Conservation (phyloP, 2,888 invertebrate species). For the Dryococelus australis region DNA sequence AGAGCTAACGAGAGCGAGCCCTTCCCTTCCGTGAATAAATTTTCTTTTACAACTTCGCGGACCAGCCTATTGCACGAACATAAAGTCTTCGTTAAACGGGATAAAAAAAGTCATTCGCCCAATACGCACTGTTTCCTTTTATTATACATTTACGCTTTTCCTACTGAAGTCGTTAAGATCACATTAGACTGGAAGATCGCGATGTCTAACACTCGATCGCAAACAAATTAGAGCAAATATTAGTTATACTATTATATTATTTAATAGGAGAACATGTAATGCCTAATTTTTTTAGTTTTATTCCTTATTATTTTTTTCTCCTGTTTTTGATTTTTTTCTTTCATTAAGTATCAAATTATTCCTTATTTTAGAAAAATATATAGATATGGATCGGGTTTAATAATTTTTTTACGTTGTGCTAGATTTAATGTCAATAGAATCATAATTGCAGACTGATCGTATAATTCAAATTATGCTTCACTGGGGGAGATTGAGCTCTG, state of each 20-base stretch:
- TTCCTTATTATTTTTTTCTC: slow-evolving; percentile 67
- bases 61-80: too few relatives aligned
- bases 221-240: too few relatives aligned
- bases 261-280: slow-evolving; percentile 67
- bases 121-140: too few relatives aligned
- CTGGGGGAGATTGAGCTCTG: slow-evolving; percentile 62
- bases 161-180: too few relatives aligned
- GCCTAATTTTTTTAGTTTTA: slow-evolving; percentile 67
- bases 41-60: too few relatives aligned
- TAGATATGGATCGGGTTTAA: slow-evolving; percentile 66
- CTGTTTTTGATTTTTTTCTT: slow-evolving; percentile 66
- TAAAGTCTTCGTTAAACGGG: too few relatives aligned
- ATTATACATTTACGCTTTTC: too few relatives aligned
- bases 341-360: slow-evolving; percentile 60
- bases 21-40: too few relatives aligned
- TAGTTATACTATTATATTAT: slow-evolving; percentile 59
- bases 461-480: slow-evolving; percentile 76
- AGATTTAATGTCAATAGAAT: slow-evolving; percentile 71
- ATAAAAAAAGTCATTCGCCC: too few relatives aligned
- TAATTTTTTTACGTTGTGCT: slow-evolving; percentile 72
- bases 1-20: too few relatives aligned
- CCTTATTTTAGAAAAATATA: slow-evolving; percentile 61
- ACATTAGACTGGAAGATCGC: too few relatives aligned
- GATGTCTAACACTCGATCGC: too few relatives aligned
- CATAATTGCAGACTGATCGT: slow-evolving; percentile 71